These are phyloP conservation scores for Lutraria lutraria DNA, from an alignment of 2,888 invertebrate species.

Conservation along the genomic window DNA sequence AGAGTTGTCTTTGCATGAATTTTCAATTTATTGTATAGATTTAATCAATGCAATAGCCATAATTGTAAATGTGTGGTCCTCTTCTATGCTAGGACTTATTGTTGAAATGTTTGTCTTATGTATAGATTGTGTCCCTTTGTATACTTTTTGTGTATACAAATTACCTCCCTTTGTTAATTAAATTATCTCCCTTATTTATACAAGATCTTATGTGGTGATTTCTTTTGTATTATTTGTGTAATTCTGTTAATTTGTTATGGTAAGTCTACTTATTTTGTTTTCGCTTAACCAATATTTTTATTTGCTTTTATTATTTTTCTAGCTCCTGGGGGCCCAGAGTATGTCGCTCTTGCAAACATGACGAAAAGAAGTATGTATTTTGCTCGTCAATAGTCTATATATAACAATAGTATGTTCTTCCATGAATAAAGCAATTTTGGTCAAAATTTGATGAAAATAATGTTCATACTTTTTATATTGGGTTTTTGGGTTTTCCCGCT, in stretches of 20 bases:
- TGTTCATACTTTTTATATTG: neutral
- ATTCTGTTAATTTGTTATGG: neutral
- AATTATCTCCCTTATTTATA: neutral
- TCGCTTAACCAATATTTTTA: conserved; percentile 30
- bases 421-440: conserved; percentile 17
- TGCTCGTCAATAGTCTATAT: neutral
- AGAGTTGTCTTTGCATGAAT: neutral
- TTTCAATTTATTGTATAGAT: neutral
- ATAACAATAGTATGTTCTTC: neutral
- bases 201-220: neutral
- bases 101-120: neutral
- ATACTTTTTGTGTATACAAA: neutral
- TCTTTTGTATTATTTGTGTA: neutral
- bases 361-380: conserved; percentile 40
- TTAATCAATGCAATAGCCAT: neutral
- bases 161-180: neutral
- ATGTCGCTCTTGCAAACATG: conserved; percentile 22
- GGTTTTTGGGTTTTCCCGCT: neutral
- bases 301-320: conserved; percentile 46
- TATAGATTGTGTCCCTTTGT: neutral
- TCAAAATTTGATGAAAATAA: neutral
- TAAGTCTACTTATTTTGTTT: conserved; percentile 14
- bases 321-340: conserved; percentile 21
- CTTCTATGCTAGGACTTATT: neutral
- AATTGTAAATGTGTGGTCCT: neutral